Evolutionary conservation across 2,797 vertebrate species (phyloP), one percentile per base, ranked within the genome.

Genomic region (Spinus olivaceus): DNA sequence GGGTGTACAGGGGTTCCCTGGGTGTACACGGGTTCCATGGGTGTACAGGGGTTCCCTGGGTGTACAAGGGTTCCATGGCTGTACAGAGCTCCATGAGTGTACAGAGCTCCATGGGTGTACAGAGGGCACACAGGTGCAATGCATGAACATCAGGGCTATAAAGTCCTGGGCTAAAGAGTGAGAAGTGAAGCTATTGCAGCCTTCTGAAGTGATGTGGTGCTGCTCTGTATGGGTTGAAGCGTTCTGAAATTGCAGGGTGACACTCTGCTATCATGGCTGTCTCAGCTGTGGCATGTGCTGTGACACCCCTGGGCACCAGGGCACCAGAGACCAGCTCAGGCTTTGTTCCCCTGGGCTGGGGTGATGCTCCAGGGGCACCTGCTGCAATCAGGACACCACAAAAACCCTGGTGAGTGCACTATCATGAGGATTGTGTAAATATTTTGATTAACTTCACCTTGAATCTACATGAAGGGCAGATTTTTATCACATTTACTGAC

Each of bases 401-500:
- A 10, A 83, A 86, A 2, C 60, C 56, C 69, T n/a, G 61, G 25
- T 0, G 3, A 89, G 51, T 21, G 81, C 85, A 72, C 54, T 41
- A 59, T 37, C 14, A 0, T 50, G 77, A 77, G 50, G 59, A 71
- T 56, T 94, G 86, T 88, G 91, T 71, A 91, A 97, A 91, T 93
- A 60, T 86, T 93, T 71, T 93, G 10, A 87, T 95, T 88, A 90
- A 50, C 79, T 94, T 91, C 93, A 84, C 77, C 86, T 94, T 90
- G 88, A 92, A 90, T 80, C 71, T 80, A 28, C 79, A 66, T 54
- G 88, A 93, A 95, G 94, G 74, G 41, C 24, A 96, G 94, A 96
- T 96, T 95, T 96, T 95, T 95, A 96, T 97, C 96, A 1, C 80
- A 50, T 89, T 95, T 92, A 80, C 93, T 91, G 92, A 94, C 95